These are phyloP conservation scores for Coracopsis vasa DNA, from an alignment of 2,113 vertebrate genomes.

Conservation along the genomic window DNA sequence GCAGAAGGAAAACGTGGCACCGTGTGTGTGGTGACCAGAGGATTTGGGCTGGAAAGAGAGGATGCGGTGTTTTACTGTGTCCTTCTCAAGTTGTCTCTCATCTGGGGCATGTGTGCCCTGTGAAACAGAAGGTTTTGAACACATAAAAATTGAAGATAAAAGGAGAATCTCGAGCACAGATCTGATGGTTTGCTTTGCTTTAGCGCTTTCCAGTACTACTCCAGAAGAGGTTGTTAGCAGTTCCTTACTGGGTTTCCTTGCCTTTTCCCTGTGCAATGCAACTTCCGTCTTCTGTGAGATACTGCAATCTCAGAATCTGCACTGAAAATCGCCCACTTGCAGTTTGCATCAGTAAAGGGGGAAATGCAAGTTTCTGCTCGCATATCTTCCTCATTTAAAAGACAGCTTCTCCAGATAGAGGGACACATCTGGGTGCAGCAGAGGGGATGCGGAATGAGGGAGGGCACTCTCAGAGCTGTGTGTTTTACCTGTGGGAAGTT, in stretches of 20 bases:
- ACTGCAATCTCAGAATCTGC: neutral
- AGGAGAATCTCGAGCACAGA: neutral
- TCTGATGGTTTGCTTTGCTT: neutral
- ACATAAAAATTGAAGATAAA: neutral
- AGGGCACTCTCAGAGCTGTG: neutral
- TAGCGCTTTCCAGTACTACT: neutral
- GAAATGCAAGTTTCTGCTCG: neutral
- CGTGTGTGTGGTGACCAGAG: fast-evolving
- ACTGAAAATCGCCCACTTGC: neutral
- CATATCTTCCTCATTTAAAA: neutral
- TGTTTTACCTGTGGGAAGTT: neutral
- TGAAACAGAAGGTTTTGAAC: neutral
- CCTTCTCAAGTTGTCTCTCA: neutral
- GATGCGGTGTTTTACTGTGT: neutral
- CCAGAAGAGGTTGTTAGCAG: neutral
- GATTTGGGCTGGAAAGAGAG: neutral
- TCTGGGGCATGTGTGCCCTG: neutral
- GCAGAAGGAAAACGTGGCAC: neutral
- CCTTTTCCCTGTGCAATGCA: neutral
- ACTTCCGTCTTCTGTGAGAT: neutral
- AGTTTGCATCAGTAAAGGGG: neutral
- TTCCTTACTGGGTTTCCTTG: neutral
- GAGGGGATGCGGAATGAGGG: neutral
- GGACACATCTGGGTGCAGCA: fast-evolving
- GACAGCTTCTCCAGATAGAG: neutral